phyloP scores from a whole-genome alignment of 2,888 invertebrate species.

The Andrena camellia region DNA sequence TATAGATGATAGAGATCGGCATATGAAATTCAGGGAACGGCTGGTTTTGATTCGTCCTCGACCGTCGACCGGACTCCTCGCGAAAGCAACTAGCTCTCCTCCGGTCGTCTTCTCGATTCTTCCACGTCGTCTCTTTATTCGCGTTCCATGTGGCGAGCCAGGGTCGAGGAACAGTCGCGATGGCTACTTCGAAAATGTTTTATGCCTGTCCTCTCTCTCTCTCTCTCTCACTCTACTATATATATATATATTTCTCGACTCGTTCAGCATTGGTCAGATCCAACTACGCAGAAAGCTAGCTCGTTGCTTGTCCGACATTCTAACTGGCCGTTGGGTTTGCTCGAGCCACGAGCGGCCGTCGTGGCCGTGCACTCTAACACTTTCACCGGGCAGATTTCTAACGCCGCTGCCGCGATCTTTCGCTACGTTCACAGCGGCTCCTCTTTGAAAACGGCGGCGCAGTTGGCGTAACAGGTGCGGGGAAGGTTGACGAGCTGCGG shows the following conservation, averaged over 20 bases:
- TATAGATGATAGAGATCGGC: neutral
- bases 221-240: no score
- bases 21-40: neutral
- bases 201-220: slow-evolving; percentile 4
- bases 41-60: neutral
- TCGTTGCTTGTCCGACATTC: slow-evolving; percentile 58
- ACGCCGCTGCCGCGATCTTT: slow-evolving; percentile 70
- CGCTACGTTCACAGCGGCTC: slow-evolving; percentile 62
- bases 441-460: neutral
- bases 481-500: no score
- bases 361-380: slow-evolving; percentile 72
- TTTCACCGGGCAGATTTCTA: slow-evolving; percentile 81
- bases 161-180: slow-evolving; percentile 14
- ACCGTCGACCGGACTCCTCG: neutral
- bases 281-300: slow-evolving; percentile 21
- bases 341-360: slow-evolving; percentile 55
- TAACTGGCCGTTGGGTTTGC: slow-evolving; percentile 48
- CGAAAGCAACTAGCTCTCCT: neutral
- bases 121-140: slow-evolving; percentile 16
- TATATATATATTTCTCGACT: neutral
- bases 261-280: neutral
- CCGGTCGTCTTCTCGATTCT: slow-evolving; percentile 31
- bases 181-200: slow-evolving; percentile 23
- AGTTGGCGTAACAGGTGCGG: neutral
- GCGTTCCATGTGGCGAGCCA: slow-evolving; percentile 25